phyloP scores from a whole-genome alignment of 2,113 vertebrate species.

The Platanista minor region DNA sequence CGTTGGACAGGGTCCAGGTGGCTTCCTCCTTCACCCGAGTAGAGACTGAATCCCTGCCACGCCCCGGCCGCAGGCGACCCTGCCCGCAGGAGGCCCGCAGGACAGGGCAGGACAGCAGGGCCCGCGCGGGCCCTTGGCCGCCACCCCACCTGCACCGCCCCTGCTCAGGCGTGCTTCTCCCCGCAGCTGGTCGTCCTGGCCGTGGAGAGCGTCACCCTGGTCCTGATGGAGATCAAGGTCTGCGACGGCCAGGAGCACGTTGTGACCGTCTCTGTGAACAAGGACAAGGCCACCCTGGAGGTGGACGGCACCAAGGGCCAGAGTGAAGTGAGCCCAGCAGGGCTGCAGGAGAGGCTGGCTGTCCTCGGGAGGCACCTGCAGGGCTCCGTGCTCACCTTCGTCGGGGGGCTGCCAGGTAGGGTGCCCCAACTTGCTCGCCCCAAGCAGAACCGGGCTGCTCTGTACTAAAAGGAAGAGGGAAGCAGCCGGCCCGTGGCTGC shows the following conservation, averaged over 20 bases:
- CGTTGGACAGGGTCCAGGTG: background rate
- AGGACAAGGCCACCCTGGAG: conserved; percentile 81
- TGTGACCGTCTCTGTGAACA: conserved; percentile 84
- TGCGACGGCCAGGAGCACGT: conserved; percentile 88
- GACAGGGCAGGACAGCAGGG: background rate
- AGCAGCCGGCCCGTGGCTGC: background rate
- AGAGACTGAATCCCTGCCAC: background rate
- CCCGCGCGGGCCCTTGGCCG: fast-evolving
- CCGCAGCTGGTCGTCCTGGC: conserved; percentile 89
- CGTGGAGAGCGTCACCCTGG: conserved; percentile 82
- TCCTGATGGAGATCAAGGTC: conserved; percentile 85
- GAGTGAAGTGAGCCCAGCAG: conserved; percentile 74
- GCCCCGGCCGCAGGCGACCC: background rate
- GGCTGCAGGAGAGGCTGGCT: conserved; percentile 76
- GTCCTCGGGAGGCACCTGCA: conserved; percentile 73
- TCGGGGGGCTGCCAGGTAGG: conserved; percentile 92
- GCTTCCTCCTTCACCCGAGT: fast-evolving
- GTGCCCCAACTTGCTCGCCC: fast-evolving
- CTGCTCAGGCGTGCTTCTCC: background rate
- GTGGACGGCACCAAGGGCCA: conserved; percentile 85
- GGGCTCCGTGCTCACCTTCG: conserved; percentile 83
- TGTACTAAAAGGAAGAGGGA: background rate
- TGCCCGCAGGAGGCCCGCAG: background rate
- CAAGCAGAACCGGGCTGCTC: background rate
- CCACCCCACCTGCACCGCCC: background rate